A percentile compares a stretch with the other conserved stretches of the same genome.
These are phyloP conservation scores for Orchesella cincta DNA, from an alignment of 1,140 invertebrate species.

Conservation along the genomic window DNA sequence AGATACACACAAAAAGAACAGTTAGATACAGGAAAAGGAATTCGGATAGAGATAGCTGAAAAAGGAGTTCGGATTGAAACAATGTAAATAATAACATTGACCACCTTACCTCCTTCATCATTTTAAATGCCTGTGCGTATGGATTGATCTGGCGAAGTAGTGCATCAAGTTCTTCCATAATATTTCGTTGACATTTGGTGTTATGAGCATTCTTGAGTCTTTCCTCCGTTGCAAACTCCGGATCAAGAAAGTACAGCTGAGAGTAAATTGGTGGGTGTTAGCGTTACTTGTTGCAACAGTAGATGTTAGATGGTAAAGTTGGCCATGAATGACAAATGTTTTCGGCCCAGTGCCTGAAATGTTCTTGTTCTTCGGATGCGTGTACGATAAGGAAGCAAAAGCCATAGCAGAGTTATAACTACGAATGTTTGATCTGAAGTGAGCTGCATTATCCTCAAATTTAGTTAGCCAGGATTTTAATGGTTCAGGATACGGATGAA, in stretches of 20 bases:
- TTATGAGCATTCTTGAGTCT: neutral
- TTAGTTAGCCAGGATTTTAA: neutral
- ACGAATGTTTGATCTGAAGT: neutral
- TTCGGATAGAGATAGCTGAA: too few species aligned
- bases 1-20: too few species aligned
- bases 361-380: conserved; percentile 48
- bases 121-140: conserved; percentile 31
- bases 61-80: too few species aligned
- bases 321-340: conserved; percentile 58
- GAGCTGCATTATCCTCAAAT: conserved; percentile 1
- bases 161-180: neutral
- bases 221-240: neutral
- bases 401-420: conserved; percentile 56
- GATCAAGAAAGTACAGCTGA: conserved; percentile 17
- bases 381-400: conserved; percentile 57
- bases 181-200: neutral
- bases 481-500: neutral
- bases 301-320: conserved; percentile 57
- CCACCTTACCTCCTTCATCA: conserved; percentile 51
- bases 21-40: too few species aligned
- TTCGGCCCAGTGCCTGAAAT: conserved; percentile 53
- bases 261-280: neutral
- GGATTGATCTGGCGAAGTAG: conserved; percentile 16
- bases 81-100: neutral
- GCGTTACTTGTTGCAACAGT: neutral